phyloP scores from a whole-genome alignment of 2,888 invertebrate species.

The Prosapia bicincta region DNA sequence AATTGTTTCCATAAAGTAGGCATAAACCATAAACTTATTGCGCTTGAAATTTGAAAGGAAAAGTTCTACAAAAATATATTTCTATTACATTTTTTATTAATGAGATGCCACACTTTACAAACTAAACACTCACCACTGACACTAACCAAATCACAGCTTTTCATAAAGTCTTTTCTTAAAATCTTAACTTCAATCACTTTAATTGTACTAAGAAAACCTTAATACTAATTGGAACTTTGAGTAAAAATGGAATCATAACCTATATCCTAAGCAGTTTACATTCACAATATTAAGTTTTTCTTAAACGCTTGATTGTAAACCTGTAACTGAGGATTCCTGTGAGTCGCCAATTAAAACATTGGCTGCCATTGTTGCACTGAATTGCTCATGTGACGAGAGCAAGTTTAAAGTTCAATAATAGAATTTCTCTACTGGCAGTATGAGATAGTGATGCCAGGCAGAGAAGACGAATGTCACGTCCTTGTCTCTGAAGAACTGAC shows the following conservation, averaged over 20 bases:
- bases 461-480: constrained; percentile 23
- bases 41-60: too few relatives aligned
- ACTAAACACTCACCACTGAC: too few relatives aligned
- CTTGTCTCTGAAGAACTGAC: constrained; percentile 9
- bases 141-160: too few relatives aligned
- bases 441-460: neutral
- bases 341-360: constrained; percentile 11
- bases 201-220: too few relatives aligned
- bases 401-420: neutral
- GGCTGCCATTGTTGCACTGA: neutral
- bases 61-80: too few relatives aligned
- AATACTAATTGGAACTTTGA: neutral
- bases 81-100: too few relatives aligned
- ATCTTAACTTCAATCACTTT: too few relatives aligned
- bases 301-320: neutral
- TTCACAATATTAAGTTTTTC: neutral
- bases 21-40: too few relatives aligned
- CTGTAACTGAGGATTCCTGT: neutral
- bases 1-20: too few relatives aligned
- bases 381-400: neutral
- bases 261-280: neutral
- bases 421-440: neutral
- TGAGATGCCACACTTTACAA: too few relatives aligned
- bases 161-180: too few relatives aligned
- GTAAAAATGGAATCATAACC: neutral